Base-by-base conservation (phyloP, 2,888 invertebrate species). In the Erynnis tages region DNA sequence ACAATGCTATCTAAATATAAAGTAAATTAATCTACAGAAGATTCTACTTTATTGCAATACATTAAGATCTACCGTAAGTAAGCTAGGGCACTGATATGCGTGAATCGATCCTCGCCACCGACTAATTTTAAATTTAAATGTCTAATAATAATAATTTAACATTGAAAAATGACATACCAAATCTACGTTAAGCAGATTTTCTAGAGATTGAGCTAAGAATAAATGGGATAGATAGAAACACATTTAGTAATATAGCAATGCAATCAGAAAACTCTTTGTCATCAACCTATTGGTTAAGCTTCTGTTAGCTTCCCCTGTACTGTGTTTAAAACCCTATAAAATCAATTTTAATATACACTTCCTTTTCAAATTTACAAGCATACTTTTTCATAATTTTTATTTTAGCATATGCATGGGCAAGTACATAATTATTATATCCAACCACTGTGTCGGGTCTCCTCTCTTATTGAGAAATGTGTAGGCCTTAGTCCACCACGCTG, bases 11-110 rank as follows among this genome's bases (percentile, higher is more conserved):
- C 23, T 23, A 14, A 25, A 23, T 13, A 21, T 5, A 5, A 32
- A 10, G 10, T 11, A 35, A 10, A 48, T 30, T 23, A 17, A 32
- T 5, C 32, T 49, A 49, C 41, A 41, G 17, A 37, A 8, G 14
- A 34, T 34, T 13, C 25, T 41, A 41, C 49, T 1, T 17, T 19
- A 41, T 34, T 34, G n/a, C 25, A 25, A 27, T n/a, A 27, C 34
- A 43, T 25, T 50, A 50, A 38, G 34, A 7, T 19, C 27, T 43
- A 49, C 13, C 40, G 30, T 38, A 21, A 49, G 25, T 41, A 34
- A 34, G 25, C 41, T 35, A 35, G 19, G 19, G 32, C 32, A 44
- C 44, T 44, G 46, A 57, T 56, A 54, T 53, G 54, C 54, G 55
- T 53, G 53, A 54, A 55, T 29, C 45, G 41, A 52, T 32, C 34